Evolutionary conservation across 2,113 vertebrate genomes (phyloP).

Genomic region (Craseonycteris thonglongyai): DNA sequence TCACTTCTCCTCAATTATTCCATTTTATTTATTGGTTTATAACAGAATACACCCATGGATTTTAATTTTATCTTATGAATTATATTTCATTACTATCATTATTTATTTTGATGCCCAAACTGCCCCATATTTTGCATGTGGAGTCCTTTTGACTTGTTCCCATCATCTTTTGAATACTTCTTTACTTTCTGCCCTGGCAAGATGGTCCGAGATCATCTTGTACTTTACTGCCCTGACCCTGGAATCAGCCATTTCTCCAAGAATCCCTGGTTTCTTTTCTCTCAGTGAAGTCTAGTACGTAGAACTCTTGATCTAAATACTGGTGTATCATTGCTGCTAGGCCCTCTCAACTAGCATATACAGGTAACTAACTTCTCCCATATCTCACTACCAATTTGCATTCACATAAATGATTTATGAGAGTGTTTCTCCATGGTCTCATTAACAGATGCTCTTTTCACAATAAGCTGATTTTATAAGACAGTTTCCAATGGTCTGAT

Average conservation of each 20-base stretch:
- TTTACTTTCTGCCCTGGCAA: neutral
- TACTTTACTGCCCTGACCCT: neutral
- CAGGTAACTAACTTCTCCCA: neutral
- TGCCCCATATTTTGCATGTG: neutral
- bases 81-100: neutral
- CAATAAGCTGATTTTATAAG: neutral
- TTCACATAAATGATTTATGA: neutral
- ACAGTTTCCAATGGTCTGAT: neutral
- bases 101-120: neutral
- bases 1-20: neutral
- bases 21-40: neutral
- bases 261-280: neutral
- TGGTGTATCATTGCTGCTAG: too few relatives aligned
- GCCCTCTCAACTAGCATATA: neutral
- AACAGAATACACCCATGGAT: neutral
- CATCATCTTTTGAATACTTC: neutral
- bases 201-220: neutral
- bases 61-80: neutral
- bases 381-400: neutral
- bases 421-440: neutral
- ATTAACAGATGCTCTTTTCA: neutral
- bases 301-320: neutral
- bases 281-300: neutral
- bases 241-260: neutral
- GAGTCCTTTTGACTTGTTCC: neutral